phyloP scores from a whole-genome alignment of 2,797 vertebrate species.

The Nannoperca obscura region DNA sequence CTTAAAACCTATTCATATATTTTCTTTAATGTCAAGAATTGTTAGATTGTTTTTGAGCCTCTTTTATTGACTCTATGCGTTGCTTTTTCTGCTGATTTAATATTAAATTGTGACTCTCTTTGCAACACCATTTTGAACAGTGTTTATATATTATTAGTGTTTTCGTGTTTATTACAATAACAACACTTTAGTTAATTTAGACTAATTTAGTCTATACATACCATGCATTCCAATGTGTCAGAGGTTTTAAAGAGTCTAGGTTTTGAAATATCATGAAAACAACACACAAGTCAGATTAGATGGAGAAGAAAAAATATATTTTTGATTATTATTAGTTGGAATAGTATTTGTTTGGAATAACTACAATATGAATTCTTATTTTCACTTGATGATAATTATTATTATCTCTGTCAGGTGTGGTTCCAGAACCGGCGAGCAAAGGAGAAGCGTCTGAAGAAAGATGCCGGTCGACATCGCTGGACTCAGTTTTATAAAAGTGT shows the following conservation, averaged over 20 bases:
- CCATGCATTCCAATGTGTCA: not conserved
- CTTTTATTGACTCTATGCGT: not conserved
- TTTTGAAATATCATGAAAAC: not conserved
- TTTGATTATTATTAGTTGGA: not conserved
- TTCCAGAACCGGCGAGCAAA: slow-evolving; percentile 98
- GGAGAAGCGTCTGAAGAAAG: slow-evolving; percentile 98
- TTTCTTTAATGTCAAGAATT: not conserved
- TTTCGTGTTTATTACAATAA: not conserved
- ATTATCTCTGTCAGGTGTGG: slow-evolving; percentile 89
- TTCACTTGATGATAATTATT: not conserved
- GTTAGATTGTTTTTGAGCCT: not conserved
- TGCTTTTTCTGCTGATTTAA: not conserved
- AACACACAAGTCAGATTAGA: not conserved
- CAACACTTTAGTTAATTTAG: not conserved
- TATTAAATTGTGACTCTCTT: not conserved
- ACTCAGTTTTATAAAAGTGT: slow-evolving; percentile 98
- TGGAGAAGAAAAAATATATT: not conserved
- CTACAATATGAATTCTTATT: not conserved
- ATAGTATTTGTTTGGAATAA: not conserved
- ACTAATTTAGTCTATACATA: not conserved
- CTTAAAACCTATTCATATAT: not conserved
- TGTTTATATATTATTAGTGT: not conserved
- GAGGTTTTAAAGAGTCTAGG: not conserved
- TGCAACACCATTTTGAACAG: not conserved
- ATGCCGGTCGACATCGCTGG: slow-evolving; percentile 97